Percentiles rank a stretch among this genome's conserved stretches.
Conservation (phyloP, 2,888 invertebrate species). For the Morpho helenor region DNA sequence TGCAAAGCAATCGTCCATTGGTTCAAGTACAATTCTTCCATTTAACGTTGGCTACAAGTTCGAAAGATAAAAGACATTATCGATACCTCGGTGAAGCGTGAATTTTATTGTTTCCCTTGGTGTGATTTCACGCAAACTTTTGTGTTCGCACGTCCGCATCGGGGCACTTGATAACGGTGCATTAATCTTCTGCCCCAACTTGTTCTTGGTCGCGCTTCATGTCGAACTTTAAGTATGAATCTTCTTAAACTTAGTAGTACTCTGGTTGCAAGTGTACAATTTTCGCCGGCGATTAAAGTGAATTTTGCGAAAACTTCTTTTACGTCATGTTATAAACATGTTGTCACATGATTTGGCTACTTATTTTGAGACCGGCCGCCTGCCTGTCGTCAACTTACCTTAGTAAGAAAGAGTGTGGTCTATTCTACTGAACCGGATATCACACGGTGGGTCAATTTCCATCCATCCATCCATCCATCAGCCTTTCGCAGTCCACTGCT, state of each 20-base stretch:
- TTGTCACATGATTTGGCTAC: no score
- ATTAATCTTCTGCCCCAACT: slow-evolving; percentile 47
- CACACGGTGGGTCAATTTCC: no score
- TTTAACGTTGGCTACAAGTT: not conserved
- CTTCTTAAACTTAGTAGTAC: slow-evolving; percentile 3
- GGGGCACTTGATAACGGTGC: slow-evolving; percentile 41
- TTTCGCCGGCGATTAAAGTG: not conserved
- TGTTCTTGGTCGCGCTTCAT: slow-evolving; percentile 19
- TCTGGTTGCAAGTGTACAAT: not conserved
- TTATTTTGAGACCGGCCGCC: no score
- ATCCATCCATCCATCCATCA: no score
- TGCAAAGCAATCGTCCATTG: no score
- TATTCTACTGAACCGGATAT: no score
- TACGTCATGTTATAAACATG: no score
- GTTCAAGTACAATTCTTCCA: not conserved
- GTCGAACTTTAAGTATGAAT: slow-evolving; percentile 11
- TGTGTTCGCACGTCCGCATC: slow-evolving; percentile 51
- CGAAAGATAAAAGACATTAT: slow-evolving; percentile 31
- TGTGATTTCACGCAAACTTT: slow-evolving; percentile 52
- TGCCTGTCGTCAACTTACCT: no score
- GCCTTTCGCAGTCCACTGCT: no score
- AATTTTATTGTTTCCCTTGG: slow-evolving; percentile 68
- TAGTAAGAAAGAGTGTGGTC: no score
- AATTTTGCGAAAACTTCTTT: no score
- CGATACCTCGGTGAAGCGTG: slow-evolving; percentile 44